Evolutionary conservation across 2,888 invertebrate genomes (phyloP).

Genomic region (Pseudeuparius sepicola): DNA sequence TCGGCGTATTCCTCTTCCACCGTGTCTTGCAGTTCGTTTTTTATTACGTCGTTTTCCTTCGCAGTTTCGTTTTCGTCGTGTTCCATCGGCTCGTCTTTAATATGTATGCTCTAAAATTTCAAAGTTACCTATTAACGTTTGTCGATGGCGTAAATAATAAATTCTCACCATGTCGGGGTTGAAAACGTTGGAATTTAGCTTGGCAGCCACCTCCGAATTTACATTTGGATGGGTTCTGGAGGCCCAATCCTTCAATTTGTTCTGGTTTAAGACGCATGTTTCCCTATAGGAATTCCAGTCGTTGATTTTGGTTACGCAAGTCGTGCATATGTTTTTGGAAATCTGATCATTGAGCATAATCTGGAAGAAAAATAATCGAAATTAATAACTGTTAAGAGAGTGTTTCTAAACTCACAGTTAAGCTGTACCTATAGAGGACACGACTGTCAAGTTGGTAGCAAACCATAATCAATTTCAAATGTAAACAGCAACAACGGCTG

Average conservation of each 20-base stretch:
- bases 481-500: no score
- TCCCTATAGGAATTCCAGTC: constrained; percentile 57
- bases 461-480: no score
- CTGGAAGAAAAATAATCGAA: constrained; percentile 44
- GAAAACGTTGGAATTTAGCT: no score
- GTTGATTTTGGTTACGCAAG: constrained; percentile 53
- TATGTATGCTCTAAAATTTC: constrained; percentile 29
- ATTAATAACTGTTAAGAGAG: background rate
- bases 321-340: constrained; percentile 54
- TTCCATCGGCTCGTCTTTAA: constrained; percentile 32
- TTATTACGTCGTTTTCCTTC: no score
- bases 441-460: no score
- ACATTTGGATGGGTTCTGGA: no score
- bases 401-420: no score
- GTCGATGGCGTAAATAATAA: no score
- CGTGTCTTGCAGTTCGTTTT: constrained; percentile 24
- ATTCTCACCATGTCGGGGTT: no score
- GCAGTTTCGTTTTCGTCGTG: constrained; percentile 12
- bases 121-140: no score
- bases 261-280: constrained; percentile 54
- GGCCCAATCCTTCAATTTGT: constrained; percentile 51
- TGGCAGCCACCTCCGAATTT: no score
- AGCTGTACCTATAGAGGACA: no score
- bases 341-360: constrained; percentile 52
- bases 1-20: constrained; percentile 30